Base-by-base conservation (phyloP, 2,797 vertebrate genomes). In the Fringilla coelebs region DNA sequence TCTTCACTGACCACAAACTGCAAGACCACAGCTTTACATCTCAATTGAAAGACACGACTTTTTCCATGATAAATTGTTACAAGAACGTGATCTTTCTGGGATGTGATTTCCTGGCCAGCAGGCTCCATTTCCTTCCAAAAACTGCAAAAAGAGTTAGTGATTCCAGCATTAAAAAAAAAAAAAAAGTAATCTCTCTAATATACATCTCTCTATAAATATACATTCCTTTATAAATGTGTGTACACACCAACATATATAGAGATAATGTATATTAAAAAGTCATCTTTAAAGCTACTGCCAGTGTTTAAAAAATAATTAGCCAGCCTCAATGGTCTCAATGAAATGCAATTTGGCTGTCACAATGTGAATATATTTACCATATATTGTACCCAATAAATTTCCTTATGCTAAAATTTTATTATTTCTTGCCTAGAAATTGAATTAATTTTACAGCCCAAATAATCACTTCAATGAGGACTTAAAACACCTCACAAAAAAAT, bases 51-150 rank as follows among this genome's bases (percentile, higher is more conserved):
- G 71, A 86, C 70, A 52, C 0, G 1, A 80, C 54, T 79, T 93
- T 76, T 86, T 84, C 67, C 41, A 46, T 86, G 48, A 96, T 88
- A 81, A 91, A 94, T 95, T 94, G 83, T 93, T 71, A 87, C 60
- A 88, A 82, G 88, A 88, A 95, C 79, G 66, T 96, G 96, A 94
- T 94, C 63, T 91, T 96, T 91, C 88, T 91, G 67, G 46, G 66
- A 90, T 54, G 17, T n/a, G 88, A 90, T 90, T 95, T 96, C 94
- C 95, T 94, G 94, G 52, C 82, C 49, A 78, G 66, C 31, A 88
- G n/a, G 55, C 73, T 94, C 63, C 31, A 66, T 94, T 96, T 95
- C 85, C 80, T 91, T 81, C 55, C 34, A 85, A 84, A 88, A 96
- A 95, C 79, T 73, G 73, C 46, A 89, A 61, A 86, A 31, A 73